Evolutionary conservation across 1,140 invertebrate genomes (phyloP), one percentile per base, ranked within the genome.

Genomic region (Rhopalosiphum padi): DNA sequence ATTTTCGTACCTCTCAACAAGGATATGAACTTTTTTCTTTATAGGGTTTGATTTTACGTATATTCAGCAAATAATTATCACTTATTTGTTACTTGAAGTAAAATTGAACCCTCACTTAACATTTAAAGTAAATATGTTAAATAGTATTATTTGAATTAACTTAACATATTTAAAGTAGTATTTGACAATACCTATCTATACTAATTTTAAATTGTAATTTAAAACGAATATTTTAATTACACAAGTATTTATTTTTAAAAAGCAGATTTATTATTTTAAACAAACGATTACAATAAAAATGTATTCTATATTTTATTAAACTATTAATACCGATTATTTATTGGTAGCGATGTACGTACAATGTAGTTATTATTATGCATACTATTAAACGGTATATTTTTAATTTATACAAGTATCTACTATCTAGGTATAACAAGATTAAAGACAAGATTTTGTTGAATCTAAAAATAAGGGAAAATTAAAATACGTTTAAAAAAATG

Each of bases 11-110:
- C 51, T 89, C 53, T 89, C n/a, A 88, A 89, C 87, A 25, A 89
- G 21, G 87, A 53, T 46, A 89, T 22, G 3, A 37, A 41, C 51
- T 55, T 89, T 88, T 89, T 89, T 89, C 37, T 22, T 5, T 41
- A 55, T n/a, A n/a, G 35, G 11, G 48, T 48, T 35, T 46, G 22
- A 15, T 35, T 89, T 89, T 89, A 37, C 23, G 88, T 48, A 25
- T 15, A 55, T 89, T 89, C 88, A 55, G 88, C 88, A 55, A 15
- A 89, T 89, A 89, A 53, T 89, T 55, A 89, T 88, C 22, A 86
- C 83, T 86, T 86, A 43, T 48, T 48, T 41, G 41, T 86, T 41
- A 86, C 85, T 18, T 43, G 22, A 86, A 86, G 41, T 46, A 48
- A 46, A 41, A 46, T 86, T 86, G 8, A 85, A 9, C 35, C 37